phyloP scores from a whole-genome alignment of 2,888 invertebrate genomes.

The Amblyjoppa fuscipennis region DNA sequence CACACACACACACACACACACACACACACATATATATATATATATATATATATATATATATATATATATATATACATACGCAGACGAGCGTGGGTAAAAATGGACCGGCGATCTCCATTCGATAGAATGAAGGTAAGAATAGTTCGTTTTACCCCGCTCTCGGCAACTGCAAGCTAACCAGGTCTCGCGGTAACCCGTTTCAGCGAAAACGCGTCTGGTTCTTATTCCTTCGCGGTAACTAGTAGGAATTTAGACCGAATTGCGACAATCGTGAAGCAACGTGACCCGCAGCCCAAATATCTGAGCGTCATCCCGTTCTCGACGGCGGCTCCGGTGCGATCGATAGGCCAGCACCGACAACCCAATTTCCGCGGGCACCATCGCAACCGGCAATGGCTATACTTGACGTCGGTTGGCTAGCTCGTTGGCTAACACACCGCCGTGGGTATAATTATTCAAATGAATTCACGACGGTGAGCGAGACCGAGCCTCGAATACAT shows the following conservation, averaged over 20 bases:
- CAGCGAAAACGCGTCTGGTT: not conserved
- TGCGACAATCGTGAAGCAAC: conserved; percentile 39
- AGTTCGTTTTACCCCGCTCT: not conserved
- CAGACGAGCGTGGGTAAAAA: no score
- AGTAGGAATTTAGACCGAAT: conserved; percentile 56
- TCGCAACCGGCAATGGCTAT: conserved; percentile 16
- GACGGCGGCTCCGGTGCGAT: conserved; percentile 39
- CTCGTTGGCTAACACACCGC: conserved; percentile 51
- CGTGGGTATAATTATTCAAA: conserved; percentile 62
- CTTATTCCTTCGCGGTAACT: not conserved
- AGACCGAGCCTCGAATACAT: conserved; percentile 50
- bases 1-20: no score
- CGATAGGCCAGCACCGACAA: conserved; percentile 62
- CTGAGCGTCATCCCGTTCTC: conserved; percentile 5
- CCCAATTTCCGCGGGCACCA: conserved; percentile 59
- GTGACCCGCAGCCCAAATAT: conserved; percentile 48
- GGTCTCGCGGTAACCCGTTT: not conserved
- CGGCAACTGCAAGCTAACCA: not conserved
- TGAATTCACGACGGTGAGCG: conserved; percentile 51
- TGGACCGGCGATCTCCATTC: not conserved
- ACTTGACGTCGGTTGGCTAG: conserved; percentile 32
- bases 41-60: no score
- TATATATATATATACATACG: no score
- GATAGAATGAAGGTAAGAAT: not conserved
- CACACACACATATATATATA: no score